phyloP scores from a whole-genome alignment of 2,888 invertebrate species.

The Drosophila leonis region DNA sequence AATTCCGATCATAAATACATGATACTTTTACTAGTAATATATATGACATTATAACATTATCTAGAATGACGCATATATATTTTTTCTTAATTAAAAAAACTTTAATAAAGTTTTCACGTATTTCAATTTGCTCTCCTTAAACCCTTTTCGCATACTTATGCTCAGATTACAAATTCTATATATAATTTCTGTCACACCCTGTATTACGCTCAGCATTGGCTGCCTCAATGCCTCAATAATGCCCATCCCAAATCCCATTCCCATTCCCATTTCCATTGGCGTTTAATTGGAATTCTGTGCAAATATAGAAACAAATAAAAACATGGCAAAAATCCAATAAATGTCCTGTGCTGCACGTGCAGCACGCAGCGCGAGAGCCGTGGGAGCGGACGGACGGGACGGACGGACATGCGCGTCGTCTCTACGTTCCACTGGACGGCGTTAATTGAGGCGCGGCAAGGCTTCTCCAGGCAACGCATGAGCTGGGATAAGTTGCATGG shows the following conservation, averaged over 20 bases:
- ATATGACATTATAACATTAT: neutral
- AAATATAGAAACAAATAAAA: slow-evolving; percentile 79
- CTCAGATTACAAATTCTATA: neutral
- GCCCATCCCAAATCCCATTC: slow-evolving; percentile 11
- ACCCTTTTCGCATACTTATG: neutral
- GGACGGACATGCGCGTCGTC: slow-evolving; percentile 18
- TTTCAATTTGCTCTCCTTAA: neutral
- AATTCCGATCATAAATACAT: neutral
- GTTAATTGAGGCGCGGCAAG: slow-evolving; percentile 64
- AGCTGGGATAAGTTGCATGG: slow-evolving; percentile 60
- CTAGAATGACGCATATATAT: neutral
- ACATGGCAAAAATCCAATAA: slow-evolving; percentile 84
- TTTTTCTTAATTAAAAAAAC: neutral
- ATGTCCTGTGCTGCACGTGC: slow-evolving; percentile 85
- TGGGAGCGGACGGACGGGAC: slow-evolving; percentile 39
- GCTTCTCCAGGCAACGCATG: slow-evolving; percentile 50
- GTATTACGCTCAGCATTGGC: slow-evolving; percentile 12
- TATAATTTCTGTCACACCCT: slow-evolving; percentile 27
- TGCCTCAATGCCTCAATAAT: neutral
- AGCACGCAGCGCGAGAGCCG: slow-evolving; percentile 51
- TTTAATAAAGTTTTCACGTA: neutral
- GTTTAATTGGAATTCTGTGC: slow-evolving; percentile 81
- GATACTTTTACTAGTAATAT: neutral
- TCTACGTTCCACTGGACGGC: slow-evolving; percentile 44
- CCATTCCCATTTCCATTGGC: slow-evolving; percentile 58